Conservation (phyloP, 2,113 vertebrate genomes). For the Planiliza haematocheilus region DNA sequence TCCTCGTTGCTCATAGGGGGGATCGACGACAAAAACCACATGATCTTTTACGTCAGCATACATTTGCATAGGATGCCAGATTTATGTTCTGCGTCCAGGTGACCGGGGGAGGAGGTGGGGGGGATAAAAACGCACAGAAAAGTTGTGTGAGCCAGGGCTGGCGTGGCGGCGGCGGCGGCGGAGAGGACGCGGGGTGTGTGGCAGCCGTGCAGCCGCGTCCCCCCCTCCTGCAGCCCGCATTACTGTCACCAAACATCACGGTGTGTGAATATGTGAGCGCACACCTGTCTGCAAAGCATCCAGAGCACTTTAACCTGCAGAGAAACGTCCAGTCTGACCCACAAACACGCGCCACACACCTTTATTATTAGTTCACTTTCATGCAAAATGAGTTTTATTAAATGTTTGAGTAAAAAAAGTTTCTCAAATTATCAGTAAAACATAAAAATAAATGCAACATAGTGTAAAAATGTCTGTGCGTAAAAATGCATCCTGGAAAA, state of each 20-base stretch:
- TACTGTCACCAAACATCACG: background rate
- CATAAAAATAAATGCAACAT: background rate
- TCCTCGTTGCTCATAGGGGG: slow-evolving; percentile 88
- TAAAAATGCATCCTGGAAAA: background rate
- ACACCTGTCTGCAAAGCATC: too few relatives aligned
- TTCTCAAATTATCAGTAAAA: too few relatives aligned
- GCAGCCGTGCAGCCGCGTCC: slow-evolving; percentile 29
- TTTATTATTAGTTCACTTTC: too few relatives aligned
- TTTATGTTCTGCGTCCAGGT: slow-evolving; percentile 82
- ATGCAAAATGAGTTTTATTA: too few relatives aligned
- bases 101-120: slow-evolving; percentile 55
- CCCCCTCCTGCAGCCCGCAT: slow-evolving; percentile 29
- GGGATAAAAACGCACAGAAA: slow-evolving; percentile 63
- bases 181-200: slow-evolving; percentile 33
- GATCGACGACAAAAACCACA: slow-evolving; percentile 94
- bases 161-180: slow-evolving; percentile 25
- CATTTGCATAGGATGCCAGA: slow-evolving; percentile 95
- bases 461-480: background rate
- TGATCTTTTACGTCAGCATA: slow-evolving; percentile 95
- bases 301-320: too few relatives aligned
- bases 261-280: too few relatives aligned
- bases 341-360: too few relatives aligned
- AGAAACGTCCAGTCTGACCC: too few relatives aligned
- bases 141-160: slow-evolving; percentile 52
- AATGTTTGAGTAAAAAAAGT: too few relatives aligned